Evolutionary conservation across 2,797 vertebrate genomes (phyloP), one percentile per base, ranked within the genome.

Genomic region (Tamandua tetradactyla): DNA sequence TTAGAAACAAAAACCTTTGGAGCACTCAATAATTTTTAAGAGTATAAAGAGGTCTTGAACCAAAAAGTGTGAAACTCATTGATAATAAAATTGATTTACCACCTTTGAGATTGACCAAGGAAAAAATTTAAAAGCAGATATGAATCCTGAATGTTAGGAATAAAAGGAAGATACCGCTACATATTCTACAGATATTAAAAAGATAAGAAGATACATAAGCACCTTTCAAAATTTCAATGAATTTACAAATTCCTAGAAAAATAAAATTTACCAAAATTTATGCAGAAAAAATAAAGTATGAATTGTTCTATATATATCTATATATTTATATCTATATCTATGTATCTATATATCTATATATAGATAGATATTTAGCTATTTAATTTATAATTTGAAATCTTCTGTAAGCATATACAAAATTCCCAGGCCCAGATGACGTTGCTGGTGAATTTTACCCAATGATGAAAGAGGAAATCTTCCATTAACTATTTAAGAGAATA

Each of bases 171-270:
- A 57, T 66, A 74, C 27, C 35, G 85, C 55, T 59, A 35, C 64
- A n/a, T 40, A 61, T 4, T 62, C 37, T 66, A 66, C 13, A 42
- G n/a, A 57, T 12, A 79, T 74, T 74, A 49, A 66, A 78, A 78
- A 87, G 9, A 49, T 44, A 57, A 62, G 27, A 62, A 62, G 27
- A 61, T 79, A 49, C 85, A 74, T 66, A 55, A 80, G 30, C 17
- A 89, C 4, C 7, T 82, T 87, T 90, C 90, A 35, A 90, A 69
- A 87, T 71, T 76, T 87, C 62, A 87, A 89, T 62, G 25, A 82
- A 55, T 9, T 87, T 52, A 52, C 6, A 90, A 75, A 87, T 75
- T 81, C 25, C 17, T 75, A 81, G 32, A 61, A 66, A 81, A 89
- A 89, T 44, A 80, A 66, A 72, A 71, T 55, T 52, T 61, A 78